These are phyloP conservation scores for Pocillopora grandis DNA, from an alignment of 92 coral and sea anemone species.

Conservation along the genomic window DNA sequence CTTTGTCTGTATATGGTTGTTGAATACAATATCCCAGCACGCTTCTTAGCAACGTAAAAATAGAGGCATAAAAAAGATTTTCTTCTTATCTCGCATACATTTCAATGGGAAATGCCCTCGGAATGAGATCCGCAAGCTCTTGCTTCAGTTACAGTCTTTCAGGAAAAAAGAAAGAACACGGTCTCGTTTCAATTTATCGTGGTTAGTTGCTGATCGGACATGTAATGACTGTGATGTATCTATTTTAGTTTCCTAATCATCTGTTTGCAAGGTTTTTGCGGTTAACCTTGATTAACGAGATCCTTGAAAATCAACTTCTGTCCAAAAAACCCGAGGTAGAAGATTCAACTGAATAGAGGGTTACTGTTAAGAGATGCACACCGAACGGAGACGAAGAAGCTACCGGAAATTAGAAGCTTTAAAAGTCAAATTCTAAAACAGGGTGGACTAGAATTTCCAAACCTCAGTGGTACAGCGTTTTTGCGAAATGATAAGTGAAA, in stretches of 20 bases:
- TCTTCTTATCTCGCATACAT: neutral
- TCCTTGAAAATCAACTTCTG: neutral
- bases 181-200: neutral
- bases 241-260: neutral
- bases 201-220: neutral
- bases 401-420: too few relatives aligned
- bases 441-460: neutral
- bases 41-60: conserved; percentile 6
- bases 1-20: neutral
- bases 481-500: neutral
- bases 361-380: too few relatives aligned
- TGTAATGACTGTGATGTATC: neutral
- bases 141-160: neutral
- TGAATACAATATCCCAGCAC: neutral
- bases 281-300: neutral
- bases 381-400: too few relatives aligned
- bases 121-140: too few relatives aligned
- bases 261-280: neutral
- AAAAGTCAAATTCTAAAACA: neutral
- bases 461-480: neutral
- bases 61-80: neutral
- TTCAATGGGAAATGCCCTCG: neutral
- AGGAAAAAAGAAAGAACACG: neutral
- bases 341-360: too few relatives aligned
- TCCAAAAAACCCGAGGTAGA: too few relatives aligned